These are phyloP conservation scores for Macropis europaea DNA, from an alignment of 2,888 invertebrate genomes.

Conservation along the genomic window DNA sequence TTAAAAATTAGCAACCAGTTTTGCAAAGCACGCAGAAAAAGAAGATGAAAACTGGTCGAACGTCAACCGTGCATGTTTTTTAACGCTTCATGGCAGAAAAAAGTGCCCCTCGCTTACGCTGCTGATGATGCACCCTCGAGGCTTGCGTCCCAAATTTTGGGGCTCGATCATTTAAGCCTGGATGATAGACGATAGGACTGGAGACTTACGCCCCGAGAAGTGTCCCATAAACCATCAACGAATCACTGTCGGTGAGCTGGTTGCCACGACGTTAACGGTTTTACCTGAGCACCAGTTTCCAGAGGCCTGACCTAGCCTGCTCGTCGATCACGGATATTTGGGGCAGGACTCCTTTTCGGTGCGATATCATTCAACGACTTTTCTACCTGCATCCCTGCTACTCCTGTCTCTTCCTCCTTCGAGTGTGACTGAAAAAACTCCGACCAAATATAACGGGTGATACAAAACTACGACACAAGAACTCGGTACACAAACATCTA, in stretches of 20 bases:
- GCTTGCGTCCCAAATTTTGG: conserved; percentile 20
- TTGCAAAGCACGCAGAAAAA: not conserved
- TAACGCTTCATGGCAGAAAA: not conserved
- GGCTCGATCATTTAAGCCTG: conserved; percentile 41
- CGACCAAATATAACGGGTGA: conserved; percentile 66
- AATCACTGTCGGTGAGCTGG: conserved; percentile 47
- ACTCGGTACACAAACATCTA: not conserved
- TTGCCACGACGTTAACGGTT: conserved; percentile 65
- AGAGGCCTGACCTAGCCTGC: conserved; percentile 54
- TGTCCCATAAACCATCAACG: conserved; percentile 64
- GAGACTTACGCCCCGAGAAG: conserved; percentile 59
- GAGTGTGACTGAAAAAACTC: conserved; percentile 55
- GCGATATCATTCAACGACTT: conserved; percentile 75
- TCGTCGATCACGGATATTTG: conserved; percentile 71
- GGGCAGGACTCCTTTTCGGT: conserved; percentile 62
- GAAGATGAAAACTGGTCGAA: not conserved
- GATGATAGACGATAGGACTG: conserved; percentile 56
- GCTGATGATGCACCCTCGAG: conserved; percentile 16
- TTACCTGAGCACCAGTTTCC: conserved; percentile 67
- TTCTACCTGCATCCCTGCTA: conserved; percentile 70
- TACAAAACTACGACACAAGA: not conserved
- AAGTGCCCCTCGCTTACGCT: not conserved
- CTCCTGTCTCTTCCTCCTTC: conserved; percentile 22
- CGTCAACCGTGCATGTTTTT: conserved; percentile 1
- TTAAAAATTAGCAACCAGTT: not conserved